Conservation (phyloP, 2,797 vertebrate species). For the Eleutherodactylus coqui region DNA sequence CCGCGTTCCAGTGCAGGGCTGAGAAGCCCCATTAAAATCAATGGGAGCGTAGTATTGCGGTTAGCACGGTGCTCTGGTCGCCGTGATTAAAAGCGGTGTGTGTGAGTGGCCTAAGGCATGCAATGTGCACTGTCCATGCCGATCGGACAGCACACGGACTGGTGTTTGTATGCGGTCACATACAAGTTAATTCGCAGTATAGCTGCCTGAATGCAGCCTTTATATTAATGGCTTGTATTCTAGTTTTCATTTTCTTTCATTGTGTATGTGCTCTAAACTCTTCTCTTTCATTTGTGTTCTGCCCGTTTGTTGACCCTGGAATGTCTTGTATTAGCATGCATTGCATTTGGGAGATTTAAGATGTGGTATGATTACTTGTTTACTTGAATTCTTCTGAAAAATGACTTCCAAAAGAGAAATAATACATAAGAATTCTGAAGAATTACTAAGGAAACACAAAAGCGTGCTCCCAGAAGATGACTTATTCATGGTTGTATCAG, state of each 20-base stretch:
- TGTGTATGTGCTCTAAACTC: neutral
- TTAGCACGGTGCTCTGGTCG: too few relatives aligned
- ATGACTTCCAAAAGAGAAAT: neutral
- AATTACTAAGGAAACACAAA: neutral
- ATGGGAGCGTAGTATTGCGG: too few relatives aligned
- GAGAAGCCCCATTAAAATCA: too few relatives aligned
- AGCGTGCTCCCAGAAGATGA: neutral
- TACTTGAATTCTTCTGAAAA: neutral
- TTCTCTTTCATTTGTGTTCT: neutral
- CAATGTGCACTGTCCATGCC: too few relatives aligned
- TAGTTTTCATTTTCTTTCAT: neutral
- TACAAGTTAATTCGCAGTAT: too few relatives aligned
- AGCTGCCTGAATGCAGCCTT: too few relatives aligned
- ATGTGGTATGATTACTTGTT: slow-evolving; percentile 12
- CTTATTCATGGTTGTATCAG: neutral
- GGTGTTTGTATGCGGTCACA: too few relatives aligned
- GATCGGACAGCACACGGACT: too few relatives aligned
- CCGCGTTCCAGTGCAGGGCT: too few relatives aligned
- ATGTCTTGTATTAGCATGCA: neutral
- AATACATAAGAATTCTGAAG: neutral
- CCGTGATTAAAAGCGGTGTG: too few relatives aligned
- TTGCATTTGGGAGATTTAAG: neutral
- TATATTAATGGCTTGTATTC: too few relatives aligned
- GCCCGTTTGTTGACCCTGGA: neutral
- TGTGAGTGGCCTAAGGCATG: too few relatives aligned